phyloP scores from a whole-genome alignment of 2,888 invertebrate species.

The Cephonodes hylas region DNA sequence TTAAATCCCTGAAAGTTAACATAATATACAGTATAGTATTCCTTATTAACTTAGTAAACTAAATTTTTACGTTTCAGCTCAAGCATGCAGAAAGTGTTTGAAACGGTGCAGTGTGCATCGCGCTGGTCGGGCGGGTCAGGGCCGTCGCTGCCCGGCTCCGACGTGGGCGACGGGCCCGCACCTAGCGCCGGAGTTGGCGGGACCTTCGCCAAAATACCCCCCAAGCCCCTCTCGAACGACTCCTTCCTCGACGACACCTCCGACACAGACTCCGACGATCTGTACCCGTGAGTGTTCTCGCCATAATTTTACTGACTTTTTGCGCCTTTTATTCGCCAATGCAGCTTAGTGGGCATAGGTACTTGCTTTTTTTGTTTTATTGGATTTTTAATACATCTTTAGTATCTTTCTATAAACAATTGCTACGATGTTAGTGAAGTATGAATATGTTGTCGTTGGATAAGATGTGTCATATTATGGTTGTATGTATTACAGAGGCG shows the following conservation, averaged over 20 bases:
- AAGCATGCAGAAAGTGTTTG: slow-evolving; percentile 93
- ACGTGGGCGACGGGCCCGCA: slow-evolving; percentile 65
- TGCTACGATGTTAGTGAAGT: too few relatives aligned
- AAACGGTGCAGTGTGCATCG: slow-evolving; percentile 92
- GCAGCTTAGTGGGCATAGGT: too few relatives aligned
- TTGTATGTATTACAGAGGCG: slow-evolving; percentile 50
- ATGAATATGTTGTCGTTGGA: neutral
- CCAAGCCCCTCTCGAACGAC: slow-evolving; percentile 81
- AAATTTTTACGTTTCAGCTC: too few relatives aligned
- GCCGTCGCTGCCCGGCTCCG: slow-evolving; percentile 63
- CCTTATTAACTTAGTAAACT: too few relatives aligned
- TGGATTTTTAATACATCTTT: too few relatives aligned
- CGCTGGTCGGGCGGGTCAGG: slow-evolving; percentile 78
- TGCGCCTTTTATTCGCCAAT: too few relatives aligned
- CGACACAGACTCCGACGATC: slow-evolving; percentile 86
- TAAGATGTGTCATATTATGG: neutral
- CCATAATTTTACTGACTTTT: neutral
- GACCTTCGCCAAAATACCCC: slow-evolving; percentile 76
- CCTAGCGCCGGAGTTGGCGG: slow-evolving; percentile 47
- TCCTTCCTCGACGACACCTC: slow-evolving; percentile 79
- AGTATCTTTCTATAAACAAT: too few relatives aligned
- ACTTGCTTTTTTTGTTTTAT: too few relatives aligned
- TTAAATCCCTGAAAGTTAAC: too few relatives aligned
- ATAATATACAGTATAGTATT: too few relatives aligned
- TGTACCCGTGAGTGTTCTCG: slow-evolving; percentile 84